Percentiles rank a stretch among this genome's conserved stretches.
These are phyloP conservation scores for Timandra comae DNA, from an alignment of 2,888 invertebrate genomes.

Conservation along the genomic window DNA sequence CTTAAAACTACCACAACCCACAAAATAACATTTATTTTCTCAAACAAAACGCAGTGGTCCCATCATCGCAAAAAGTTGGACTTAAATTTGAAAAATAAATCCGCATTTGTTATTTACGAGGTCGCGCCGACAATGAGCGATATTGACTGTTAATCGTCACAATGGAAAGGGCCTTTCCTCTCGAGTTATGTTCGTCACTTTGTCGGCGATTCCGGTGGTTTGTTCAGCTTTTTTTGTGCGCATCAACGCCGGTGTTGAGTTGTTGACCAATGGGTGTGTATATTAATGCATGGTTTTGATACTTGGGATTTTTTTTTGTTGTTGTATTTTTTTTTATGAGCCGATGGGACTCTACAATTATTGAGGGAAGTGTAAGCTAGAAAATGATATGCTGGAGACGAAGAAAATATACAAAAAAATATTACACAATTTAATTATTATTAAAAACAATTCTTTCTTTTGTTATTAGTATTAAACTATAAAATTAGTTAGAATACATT, in stretches of 20 bases:
- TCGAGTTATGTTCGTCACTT: slow-evolving; percentile 44
- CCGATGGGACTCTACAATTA: no score
- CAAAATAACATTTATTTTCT: no score
- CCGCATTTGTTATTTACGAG: slow-evolving; percentile 9
- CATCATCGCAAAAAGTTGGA: slow-evolving; percentile 1
- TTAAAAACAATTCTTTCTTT: no score
- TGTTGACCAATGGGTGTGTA: slow-evolving; percentile 33
- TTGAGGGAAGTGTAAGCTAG: no score
- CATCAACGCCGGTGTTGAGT: slow-evolving; percentile 37
- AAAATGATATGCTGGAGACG: no score
- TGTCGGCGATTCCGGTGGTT: slow-evolving; percentile 42
- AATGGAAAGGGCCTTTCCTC: slow-evolving; percentile 16
- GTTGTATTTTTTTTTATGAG: no score
- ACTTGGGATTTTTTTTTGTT: slow-evolving; percentile 4
- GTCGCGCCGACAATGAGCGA: background rate
- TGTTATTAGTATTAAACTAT: no score
- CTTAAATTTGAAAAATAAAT: slow-evolving; percentile 1
- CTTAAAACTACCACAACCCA: no score
- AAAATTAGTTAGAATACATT: no score
- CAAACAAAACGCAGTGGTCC: slow-evolving; percentile 3
- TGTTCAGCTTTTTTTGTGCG: slow-evolving; percentile 46
- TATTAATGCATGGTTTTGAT: slow-evolving; percentile 10
- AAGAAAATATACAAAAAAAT: no score
- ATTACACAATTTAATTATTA: no score
- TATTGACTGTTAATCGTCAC: slow-evolving; percentile 24